Percentiles rank a stretch among this genome's conserved stretches.
Conservation (phyloP, 2,113 vertebrate species). For the Tenebrosternarchus preto region DNA sequence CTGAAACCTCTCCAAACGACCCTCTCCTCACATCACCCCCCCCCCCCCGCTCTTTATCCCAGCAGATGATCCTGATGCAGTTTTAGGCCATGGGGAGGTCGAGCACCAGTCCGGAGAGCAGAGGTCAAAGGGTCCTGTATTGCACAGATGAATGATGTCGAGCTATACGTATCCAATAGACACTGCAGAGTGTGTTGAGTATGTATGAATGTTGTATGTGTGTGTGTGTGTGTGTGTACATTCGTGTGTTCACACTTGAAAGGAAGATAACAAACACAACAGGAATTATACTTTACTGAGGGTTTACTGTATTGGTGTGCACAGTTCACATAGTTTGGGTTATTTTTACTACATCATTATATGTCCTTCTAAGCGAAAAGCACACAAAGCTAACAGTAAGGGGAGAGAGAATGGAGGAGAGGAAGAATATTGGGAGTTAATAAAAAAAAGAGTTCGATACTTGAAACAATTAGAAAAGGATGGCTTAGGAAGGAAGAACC, state of each 20-base stretch:
- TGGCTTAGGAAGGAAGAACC: conserved; percentile 7
- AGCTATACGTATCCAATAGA: neutral
- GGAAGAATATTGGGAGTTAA: neutral
- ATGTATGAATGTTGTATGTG: neutral
- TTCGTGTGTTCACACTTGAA: neutral
- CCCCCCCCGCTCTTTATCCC: conserved; percentile 2
- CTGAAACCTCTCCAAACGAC: conserved; percentile 27
- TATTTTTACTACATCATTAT: neutral
- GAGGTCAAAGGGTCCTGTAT: conserved; percentile 38
- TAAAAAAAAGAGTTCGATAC: neutral
- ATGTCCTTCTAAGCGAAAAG: neutral
- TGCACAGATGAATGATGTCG: conserved; percentile 18
- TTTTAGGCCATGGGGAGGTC: conserved; percentile 48
- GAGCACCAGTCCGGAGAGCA: conserved; percentile 32
- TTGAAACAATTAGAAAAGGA: conserved; percentile 16
- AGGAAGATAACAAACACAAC: neutral
- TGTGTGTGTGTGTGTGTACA: too few relatives aligned
- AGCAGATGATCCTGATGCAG: conserved; percentile 62
- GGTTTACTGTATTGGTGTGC: too few relatives aligned
- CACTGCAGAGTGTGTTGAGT: neutral
- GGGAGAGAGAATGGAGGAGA: neutral
- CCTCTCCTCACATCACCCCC: neutral
- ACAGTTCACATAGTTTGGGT: conserved; percentile 6
- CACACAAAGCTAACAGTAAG: neutral
- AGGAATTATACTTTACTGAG: neutral